Evolutionary conservation across 2,113 vertebrate genomes (phyloP).

Genomic region (Eudyptes chrysolophus): DNA sequence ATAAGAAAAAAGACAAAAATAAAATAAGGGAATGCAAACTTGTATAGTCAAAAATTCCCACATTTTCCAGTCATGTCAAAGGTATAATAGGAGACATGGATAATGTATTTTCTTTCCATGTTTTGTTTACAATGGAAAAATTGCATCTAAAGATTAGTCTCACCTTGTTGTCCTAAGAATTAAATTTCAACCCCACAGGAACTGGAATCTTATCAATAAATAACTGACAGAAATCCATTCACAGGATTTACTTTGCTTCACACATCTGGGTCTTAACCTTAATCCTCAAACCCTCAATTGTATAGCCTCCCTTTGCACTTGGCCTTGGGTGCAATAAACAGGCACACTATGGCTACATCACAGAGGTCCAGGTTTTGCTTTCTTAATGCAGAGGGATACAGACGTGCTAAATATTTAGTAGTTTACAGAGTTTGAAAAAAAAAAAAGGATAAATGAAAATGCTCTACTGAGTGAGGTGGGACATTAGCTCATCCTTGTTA

Average conservation of each 20-base stretch:
- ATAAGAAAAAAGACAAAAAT: neutral
- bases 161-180: neutral
- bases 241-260: neutral
- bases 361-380: neutral
- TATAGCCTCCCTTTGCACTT: neutral
- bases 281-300: neutral
- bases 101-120: neutral
- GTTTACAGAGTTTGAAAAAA: neutral
- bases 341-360: no score
- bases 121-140: neutral
- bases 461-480: neutral
- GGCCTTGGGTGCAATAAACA: neutral
- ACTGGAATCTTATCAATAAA: neutral
- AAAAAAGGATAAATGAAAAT: neutral
- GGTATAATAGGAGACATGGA: neutral
- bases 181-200: neutral
- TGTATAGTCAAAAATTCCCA: neutral
- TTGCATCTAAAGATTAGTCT: neutral
- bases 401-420: neutral
- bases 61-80: neutral
- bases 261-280: neutral
- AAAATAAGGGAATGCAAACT: neutral
- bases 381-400: neutral
- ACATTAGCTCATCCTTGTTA: neutral
- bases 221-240: neutral